Evolutionary conservation across 2,797 vertebrate genomes (phyloP).

Genomic region (Leptodactylus fallax): DNA sequence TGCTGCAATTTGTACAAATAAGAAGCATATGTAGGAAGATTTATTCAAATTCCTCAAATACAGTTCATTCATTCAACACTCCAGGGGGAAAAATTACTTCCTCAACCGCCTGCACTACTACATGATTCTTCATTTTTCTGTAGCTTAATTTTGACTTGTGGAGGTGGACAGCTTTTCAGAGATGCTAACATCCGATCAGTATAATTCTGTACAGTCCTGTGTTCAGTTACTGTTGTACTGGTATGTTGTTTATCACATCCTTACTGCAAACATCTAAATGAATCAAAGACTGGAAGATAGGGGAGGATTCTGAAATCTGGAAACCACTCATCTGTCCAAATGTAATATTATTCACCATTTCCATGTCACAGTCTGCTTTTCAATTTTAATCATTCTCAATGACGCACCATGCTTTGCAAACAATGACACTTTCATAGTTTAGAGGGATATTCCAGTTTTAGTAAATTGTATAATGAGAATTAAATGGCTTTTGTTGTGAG

Average conservation of each 20-base stretch:
- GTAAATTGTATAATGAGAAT: too few species aligned
- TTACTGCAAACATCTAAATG: constrained; percentile 42
- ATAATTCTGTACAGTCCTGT: constrained; percentile 34
- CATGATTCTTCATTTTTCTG: constrained; percentile 17
- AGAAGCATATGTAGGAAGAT: too few species aligned
- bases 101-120: background rate
- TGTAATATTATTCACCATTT: constrained; percentile 24
- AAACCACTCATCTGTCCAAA: constrained; percentile 1
- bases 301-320: too few species aligned
- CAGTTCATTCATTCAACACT: background rate
- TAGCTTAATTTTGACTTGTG: constrained; percentile 15
- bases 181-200: background rate
- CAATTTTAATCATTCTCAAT: too few species aligned
- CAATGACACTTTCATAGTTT: too few species aligned
- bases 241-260: constrained; percentile 45
- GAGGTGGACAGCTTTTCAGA: constrained; percentile 42
- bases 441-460: too few species aligned
- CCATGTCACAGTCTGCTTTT: too few species aligned
- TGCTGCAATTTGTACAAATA: too few species aligned
- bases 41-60: constrained; percentile 12
- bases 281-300: constrained; percentile 30
- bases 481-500: too few species aligned
- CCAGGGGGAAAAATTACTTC: constrained; percentile 15
- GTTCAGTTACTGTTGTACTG: constrained; percentile 26
- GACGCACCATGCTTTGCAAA: too few species aligned